Evolutionary conservation across 2,113 vertebrate genomes (phyloP).

Genomic region (Vulpes ferrilata): DNA sequence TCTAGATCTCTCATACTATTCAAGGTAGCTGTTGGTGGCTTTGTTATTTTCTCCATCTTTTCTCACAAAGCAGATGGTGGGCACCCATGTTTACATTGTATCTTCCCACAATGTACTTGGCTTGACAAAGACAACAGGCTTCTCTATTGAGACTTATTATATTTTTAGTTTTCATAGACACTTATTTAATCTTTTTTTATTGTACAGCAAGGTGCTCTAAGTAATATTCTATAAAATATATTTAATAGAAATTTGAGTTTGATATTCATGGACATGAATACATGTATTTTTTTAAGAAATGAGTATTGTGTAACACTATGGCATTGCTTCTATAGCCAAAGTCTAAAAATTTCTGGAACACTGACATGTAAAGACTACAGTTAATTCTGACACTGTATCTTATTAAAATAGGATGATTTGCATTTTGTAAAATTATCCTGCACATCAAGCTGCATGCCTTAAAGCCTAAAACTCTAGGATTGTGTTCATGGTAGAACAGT

Average conservation of each 20-base stretch:
- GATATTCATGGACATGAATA: slow-evolving; percentile 90
- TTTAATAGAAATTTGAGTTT: slow-evolving; percentile 92
- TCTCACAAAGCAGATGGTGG: slow-evolving; percentile 68
- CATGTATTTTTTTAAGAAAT: slow-evolving; percentile 93
- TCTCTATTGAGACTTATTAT: slow-evolving; percentile 76
- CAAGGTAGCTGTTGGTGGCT: slow-evolving; percentile 33
- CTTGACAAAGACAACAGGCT: slow-evolving; percentile 80
- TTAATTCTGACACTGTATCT: slow-evolving; percentile 86
- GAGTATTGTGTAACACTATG: slow-evolving; percentile 91
- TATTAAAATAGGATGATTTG: slow-evolving; percentile 85
- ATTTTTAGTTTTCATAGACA: slow-evolving; percentile 88
- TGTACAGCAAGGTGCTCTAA: slow-evolving; percentile 92
- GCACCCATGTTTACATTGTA: slow-evolving; percentile 76
- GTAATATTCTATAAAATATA: slow-evolving; percentile 90
- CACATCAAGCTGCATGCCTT: slow-evolving; percentile 89
- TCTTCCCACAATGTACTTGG: slow-evolving; percentile 65
- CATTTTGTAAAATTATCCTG: slow-evolving; percentile 87
- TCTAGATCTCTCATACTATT: slow-evolving; percentile 65
- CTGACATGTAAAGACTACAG: slow-evolving; percentile 88
- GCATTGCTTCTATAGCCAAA: slow-evolving; percentile 91
- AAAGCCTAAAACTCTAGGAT: slow-evolving; percentile 87
- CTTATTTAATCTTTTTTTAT: slow-evolving; percentile 89
- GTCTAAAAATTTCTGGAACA: slow-evolving; percentile 85
- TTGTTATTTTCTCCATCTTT: slow-evolving; percentile 30
- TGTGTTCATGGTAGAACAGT: slow-evolving; percentile 81